Base-by-base conservation (phyloP, 2,113 vertebrate species). In the Potamarius usumacintae region DNA sequence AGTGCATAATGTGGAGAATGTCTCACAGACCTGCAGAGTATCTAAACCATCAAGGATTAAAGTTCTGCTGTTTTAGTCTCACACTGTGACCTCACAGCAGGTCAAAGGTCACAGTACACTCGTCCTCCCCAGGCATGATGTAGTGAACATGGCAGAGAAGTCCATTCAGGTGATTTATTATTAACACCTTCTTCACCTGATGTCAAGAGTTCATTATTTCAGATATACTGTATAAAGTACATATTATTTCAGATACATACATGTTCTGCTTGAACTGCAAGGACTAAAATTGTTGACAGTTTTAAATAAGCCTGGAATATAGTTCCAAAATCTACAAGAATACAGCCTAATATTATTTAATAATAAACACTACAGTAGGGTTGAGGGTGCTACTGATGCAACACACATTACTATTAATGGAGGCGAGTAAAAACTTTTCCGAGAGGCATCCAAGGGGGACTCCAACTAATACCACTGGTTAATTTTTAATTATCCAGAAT, bases 71-170 rank as follows among this genome's bases (percentile, higher is more conserved):
- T 78, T 55, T 77, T 12, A 15, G 52, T 57, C 52, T 79, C 25
- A 55, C 12, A 30, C 77, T 79, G 20, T 77, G 48, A 77, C 74
- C 74, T 77, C 48, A 77, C 50, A 77, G 74, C 74, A 53, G 74
- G 74, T 53, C 48, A 77, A 77, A 77, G 74, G 48, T 77, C 50
- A 53, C 74, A 25, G 11, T 25, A 77, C 50, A 52, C 22, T n/a
- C 48, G 15, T 77, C 14, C 22, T 53, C 50, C 22, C 48, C 50
- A 52, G 9, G 74, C 11, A 2, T 77, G 74, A 77, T 77, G 74
- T 25, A 52, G 74, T 5, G 20, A 77, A 52, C 48, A 77, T 52
- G 18, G 20, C 9, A 25, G 74, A 77, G 20, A 52, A 11, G 48
- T 52, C 20, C 74, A 5, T 10, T 25, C 7, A 4, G 7, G 15